Conservation (phyloP, 53 echinoderm and acorn worm genomes). For the Actinopyga echinites region DNA sequence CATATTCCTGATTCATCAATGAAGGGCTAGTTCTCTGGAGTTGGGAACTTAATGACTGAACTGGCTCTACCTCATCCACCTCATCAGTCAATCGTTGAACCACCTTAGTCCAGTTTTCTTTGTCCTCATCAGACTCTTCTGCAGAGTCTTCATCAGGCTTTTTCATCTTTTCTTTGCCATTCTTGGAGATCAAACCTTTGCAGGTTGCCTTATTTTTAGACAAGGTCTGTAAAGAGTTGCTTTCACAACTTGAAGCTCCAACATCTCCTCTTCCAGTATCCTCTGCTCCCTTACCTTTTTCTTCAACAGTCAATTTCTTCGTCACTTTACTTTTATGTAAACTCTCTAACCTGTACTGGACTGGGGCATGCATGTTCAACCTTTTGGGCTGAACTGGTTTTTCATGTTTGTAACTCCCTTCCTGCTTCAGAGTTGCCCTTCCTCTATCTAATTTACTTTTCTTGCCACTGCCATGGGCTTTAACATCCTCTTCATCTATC, state of each 20-base stretch:
- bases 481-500: background rate
- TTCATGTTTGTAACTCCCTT: background rate
- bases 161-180: background rate
- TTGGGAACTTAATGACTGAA: conserved; percentile 6
- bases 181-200: too few species aligned
- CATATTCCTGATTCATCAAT: too few species aligned
- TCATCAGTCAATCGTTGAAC: background rate
- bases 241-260: too few species aligned
- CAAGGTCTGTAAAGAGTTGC: too few species aligned
- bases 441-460: background rate
- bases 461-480: background rate
- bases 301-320: too few species aligned
- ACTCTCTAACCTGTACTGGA: too few species aligned
- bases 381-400: too few species aligned
- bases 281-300: too few species aligned
- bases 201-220: too few species aligned
- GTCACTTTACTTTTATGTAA: too few species aligned
- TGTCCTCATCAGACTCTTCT: conserved; percentile 37
- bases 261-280: too few species aligned
- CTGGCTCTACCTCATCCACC: conserved; percentile 8
- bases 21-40: background rate
- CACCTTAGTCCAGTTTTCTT: conserved; percentile 23
- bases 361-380: too few species aligned
- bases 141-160: background rate
- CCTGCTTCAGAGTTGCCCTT: background rate